These are phyloP conservation scores for Sialis fuliginosa DNA, from an alignment of 2,888 invertebrate species.

Conservation along the genomic window DNA sequence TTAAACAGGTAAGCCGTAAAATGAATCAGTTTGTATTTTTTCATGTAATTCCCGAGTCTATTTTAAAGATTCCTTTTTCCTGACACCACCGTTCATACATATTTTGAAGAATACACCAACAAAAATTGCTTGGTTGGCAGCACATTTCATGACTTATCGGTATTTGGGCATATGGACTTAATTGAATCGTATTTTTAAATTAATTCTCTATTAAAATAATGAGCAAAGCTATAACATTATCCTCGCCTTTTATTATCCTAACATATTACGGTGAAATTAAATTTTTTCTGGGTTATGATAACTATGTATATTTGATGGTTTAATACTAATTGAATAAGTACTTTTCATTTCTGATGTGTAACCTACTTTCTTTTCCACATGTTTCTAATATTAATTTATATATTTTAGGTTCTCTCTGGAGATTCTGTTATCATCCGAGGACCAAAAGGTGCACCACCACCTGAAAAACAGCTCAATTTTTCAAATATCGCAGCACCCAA, in stretches of 20 bases:
- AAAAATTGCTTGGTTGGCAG: constrained; percentile 20
- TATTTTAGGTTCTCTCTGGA: constrained; percentile 76
- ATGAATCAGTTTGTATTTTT: constrained; percentile 3
- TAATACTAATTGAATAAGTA: background rate
- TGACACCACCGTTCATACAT: background rate
- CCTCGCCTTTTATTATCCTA: background rate
- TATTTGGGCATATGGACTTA: constrained; percentile 3
- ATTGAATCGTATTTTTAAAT: background rate
- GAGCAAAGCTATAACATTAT: background rate
- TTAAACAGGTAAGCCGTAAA: constrained; percentile 36
- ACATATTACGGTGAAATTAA: background rate
- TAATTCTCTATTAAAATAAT: background rate
- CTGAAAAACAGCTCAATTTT: constrained; percentile 79
- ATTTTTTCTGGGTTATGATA: background rate
- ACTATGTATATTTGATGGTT: background rate
- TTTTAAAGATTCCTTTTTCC: constrained; percentile 5
- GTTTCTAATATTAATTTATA: too few species aligned
- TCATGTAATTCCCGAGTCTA: background rate
- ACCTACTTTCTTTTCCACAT: constrained; percentile 6
- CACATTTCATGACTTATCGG: constrained; percentile 11
- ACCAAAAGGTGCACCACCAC: constrained; percentile 74
- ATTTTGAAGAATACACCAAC: background rate
- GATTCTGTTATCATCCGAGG: constrained; percentile 88
- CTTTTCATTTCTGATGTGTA: background rate
- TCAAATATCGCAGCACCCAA: constrained; percentile 87